Conservation (phyloP, 2,797 vertebrate species). For the Atherinosoma microstoma region DNA sequence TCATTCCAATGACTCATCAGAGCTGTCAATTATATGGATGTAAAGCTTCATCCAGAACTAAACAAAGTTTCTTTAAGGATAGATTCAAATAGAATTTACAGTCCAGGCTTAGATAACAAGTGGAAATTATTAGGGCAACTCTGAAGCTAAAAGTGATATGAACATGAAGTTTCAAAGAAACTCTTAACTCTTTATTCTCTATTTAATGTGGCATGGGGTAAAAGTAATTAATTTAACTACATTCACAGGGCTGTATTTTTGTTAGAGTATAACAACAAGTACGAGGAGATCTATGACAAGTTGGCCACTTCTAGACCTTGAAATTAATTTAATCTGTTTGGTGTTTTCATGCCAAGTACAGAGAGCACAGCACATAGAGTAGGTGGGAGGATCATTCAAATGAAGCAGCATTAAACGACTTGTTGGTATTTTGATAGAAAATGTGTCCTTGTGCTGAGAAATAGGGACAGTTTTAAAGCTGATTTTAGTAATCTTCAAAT, state of each 20-base stretch:
- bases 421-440: constrained; percentile 11
- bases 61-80: constrained; percentile 36
- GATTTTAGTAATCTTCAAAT: not conserved
- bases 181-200: constrained; percentile 32
- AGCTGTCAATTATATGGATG: constrained; percentile 14
- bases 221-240: constrained; percentile 55
- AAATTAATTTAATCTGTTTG: constrained; percentile 24
- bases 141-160: constrained; percentile 46
- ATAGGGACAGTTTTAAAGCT: not conserved
- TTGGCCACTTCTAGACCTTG: constrained; percentile 18
- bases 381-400: constrained; percentile 20
- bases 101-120: constrained; percentile 29
- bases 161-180: constrained; percentile 50
- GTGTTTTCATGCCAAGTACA: constrained; percentile 17
- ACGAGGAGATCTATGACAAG: constrained; percentile 4
- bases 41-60: constrained; percentile 1
- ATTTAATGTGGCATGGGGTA: constrained; percentile 40
- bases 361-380: constrained; percentile 11
- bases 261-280: not conserved
- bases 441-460: not conserved
- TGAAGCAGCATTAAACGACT: constrained; percentile 2
- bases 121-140: constrained; percentile 44
- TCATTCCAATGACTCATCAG: constrained; percentile 5
- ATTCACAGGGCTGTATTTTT: constrained; percentile 21
- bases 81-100: constrained; percentile 46